Conservation (phyloP, 2,797 vertebrate genomes). For the Artibeus lituratus region DNA sequence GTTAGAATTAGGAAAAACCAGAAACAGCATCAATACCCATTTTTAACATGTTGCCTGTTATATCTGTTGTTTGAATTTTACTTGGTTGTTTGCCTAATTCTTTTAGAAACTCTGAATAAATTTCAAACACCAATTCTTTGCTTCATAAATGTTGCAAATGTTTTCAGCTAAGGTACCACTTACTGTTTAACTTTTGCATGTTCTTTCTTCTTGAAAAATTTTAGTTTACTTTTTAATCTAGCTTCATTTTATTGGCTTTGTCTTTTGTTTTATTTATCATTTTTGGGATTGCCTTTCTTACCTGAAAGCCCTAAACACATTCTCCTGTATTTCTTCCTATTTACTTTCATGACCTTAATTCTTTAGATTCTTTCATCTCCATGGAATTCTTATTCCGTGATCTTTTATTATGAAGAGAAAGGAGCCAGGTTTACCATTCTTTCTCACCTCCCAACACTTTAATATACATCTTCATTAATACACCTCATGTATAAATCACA, state of each 20-base stretch:
- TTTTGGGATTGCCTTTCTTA: neutral
- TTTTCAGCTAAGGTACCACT: neutral
- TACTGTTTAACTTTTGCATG: neutral
- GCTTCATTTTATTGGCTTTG: neutral
- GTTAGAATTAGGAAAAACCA: neutral
- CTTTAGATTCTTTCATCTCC: neutral
- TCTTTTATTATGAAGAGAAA: neutral
- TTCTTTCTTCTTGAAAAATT: neutral
- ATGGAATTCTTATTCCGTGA: neutral
- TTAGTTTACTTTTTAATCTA: neutral
- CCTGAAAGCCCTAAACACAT: neutral
- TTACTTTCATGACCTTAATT: neutral
- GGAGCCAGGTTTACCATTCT: neutral
- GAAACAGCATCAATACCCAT: neutral
- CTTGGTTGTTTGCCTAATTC: neutral
- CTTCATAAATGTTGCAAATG: neutral
- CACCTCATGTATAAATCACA: neutral
- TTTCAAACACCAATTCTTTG: neutral
- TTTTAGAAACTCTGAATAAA: neutral
- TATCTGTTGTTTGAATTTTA: neutral
- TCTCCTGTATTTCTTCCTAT: neutral
- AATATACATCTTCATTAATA: neutral
- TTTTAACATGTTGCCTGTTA: neutral
- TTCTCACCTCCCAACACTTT: neutral
- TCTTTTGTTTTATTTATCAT: neutral